These are phyloP conservation scores for Puntigrus tetrazona DNA, from an alignment of 2,113 vertebrate genomes.

Conservation along the genomic window DNA sequence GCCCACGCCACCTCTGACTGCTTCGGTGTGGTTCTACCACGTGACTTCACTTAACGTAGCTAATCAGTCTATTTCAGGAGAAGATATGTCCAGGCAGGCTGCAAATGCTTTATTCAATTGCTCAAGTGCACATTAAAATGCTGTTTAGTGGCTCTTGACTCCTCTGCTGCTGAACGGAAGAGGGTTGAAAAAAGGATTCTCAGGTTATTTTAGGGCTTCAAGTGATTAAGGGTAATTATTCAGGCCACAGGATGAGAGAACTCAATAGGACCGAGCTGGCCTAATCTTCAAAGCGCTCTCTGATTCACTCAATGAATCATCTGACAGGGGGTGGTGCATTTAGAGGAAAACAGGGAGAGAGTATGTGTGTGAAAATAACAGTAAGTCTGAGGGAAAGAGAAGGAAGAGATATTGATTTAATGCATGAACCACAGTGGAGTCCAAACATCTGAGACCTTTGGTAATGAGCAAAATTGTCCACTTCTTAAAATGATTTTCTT, in stretches of 20 bases:
- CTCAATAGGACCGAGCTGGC: constrained; percentile 47
- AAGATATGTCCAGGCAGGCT: constrained; percentile 11
- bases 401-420: background rate
- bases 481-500: background rate
- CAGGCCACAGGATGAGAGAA: constrained; percentile 52
- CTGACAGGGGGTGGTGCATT: background rate
- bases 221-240: constrained; percentile 55
- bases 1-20: constrained; percentile 56
- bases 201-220: constrained; percentile 54
- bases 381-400: constrained; percentile 9
- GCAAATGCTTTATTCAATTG: constrained; percentile 38
- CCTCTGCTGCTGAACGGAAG: background rate
- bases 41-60: constrained; percentile 68
- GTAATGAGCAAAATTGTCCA: background rate
- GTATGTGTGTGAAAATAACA: constrained; percentile 21
- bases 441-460: background rate
- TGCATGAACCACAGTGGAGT: background rate
- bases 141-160: constrained; percentile 31
- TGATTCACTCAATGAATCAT: constrained; percentile 54
- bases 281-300: constrained; percentile 34
- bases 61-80: constrained; percentile 74
- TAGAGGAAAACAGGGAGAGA: constrained; percentile 24
- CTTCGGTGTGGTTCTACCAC: constrained; percentile 58
- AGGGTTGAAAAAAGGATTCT: constrained; percentile 40
- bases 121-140: constrained; percentile 27